Evolutionary conservation across 1,140 invertebrate species (phyloP).

Genomic region (Varroa destructor): DNA sequence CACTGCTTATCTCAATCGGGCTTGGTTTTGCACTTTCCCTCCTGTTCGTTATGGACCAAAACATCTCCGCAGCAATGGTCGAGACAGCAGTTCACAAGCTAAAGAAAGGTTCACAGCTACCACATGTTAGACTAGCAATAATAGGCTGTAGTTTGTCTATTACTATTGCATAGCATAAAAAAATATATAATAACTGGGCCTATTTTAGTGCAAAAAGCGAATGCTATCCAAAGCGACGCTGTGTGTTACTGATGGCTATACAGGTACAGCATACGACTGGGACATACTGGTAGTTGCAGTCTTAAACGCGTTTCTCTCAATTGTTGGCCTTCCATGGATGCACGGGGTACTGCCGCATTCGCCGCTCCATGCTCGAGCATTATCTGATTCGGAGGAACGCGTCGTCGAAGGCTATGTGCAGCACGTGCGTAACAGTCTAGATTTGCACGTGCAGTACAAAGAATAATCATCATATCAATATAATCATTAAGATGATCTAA

Average conservation of each 20-base stretch:
- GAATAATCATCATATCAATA: too few relatives aligned
- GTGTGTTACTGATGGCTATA: too few relatives aligned
- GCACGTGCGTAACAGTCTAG: not conserved
- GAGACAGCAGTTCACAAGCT: slow-evolving; percentile 44
- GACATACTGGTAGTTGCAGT: slow-evolving; percentile 32
- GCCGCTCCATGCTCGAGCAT: slow-evolving; percentile 30
- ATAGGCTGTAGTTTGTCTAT: too few relatives aligned
- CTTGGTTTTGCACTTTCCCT: slow-evolving; percentile 46
- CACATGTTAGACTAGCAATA: too few relatives aligned
- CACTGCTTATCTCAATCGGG: slow-evolving; percentile 38
- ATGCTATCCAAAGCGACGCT: too few relatives aligned
- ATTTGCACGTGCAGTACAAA: too few relatives aligned
- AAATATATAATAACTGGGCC: too few relatives aligned
- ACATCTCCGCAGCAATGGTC: slow-evolving; percentile 46
- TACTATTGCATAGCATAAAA: too few relatives aligned
- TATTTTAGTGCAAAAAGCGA: too few relatives aligned
- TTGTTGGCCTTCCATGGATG: slow-evolving; percentile 32
- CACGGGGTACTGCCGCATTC: slow-evolving; percentile 33
- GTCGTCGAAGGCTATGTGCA: slow-evolving; percentile 28
- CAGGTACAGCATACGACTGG: slow-evolving; percentile 32
- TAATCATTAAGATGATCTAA: too few relatives aligned
- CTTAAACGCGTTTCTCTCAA: slow-evolving; percentile 28
- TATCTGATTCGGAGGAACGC: slow-evolving; percentile 31
- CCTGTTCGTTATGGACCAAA: slow-evolving; percentile 49
- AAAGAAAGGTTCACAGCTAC: slow-evolving; percentile 30